A percentile compares a stretch with the other conserved stretches of the same genome.
Evolutionary conservation across 2,113 vertebrate species (phyloP).

Genomic region (Physeter macrocephalus): DNA sequence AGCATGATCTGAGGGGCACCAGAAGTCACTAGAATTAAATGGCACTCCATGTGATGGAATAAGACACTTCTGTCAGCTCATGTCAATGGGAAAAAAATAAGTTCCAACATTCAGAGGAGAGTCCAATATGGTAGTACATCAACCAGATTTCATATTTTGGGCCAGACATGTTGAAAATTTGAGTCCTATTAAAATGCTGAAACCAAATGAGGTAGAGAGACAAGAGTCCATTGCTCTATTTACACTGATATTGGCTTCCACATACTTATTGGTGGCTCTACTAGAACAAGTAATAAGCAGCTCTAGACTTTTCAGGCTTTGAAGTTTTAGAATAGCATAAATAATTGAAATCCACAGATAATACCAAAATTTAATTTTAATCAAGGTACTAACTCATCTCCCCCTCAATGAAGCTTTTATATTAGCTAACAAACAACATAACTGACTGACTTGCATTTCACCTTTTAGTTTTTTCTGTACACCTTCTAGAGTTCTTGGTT

Average conservation of each 20-base stretch:
- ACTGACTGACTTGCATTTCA: background rate
- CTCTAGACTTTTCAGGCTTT: conserved; percentile 48
- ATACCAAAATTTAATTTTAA: conserved; percentile 51
- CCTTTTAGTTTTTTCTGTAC: background rate
- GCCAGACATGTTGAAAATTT: conserved; percentile 13
- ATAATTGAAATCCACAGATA: conserved; percentile 52
- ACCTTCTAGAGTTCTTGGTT: background rate
- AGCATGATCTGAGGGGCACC: background rate
- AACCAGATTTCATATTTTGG: conserved; percentile 24
- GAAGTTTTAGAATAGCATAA: conserved; percentile 25
- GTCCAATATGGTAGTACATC: background rate
- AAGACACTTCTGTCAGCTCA: conserved; percentile 16
- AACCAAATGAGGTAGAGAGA: conserved; percentile 44
- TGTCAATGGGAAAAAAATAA: conserved; percentile 7
- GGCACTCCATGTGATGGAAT: background rate
- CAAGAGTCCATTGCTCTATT: conserved; percentile 13
- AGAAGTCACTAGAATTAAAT: conserved; percentile 40
- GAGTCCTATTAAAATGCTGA: conserved; percentile 51
- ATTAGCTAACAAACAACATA: conserved; percentile 22
- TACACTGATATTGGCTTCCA: background rate
- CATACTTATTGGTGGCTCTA: background rate
- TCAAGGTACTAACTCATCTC: conserved; percentile 27
- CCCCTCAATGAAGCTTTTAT: conserved; percentile 22
- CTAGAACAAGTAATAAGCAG: conserved; percentile 36
- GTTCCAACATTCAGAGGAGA: background rate